Conservation (phyloP, 2,113 vertebrate species). For the Ceyx melanurus region DNA sequence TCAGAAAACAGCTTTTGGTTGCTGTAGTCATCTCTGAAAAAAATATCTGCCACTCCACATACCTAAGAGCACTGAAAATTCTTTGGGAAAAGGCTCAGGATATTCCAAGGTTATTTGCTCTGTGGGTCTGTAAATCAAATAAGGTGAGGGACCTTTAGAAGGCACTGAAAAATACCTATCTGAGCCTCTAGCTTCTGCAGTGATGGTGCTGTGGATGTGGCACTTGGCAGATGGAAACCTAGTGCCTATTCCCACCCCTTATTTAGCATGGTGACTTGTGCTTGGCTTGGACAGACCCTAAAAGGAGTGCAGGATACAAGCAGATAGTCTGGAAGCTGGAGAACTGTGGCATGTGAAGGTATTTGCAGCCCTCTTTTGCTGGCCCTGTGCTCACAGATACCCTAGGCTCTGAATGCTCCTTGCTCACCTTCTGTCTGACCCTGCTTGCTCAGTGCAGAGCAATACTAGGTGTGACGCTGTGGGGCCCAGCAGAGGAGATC, state of each 20-base stretch:
- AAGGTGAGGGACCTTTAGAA: not conserved
- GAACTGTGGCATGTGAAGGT: accelerated
- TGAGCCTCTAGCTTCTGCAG: not conserved
- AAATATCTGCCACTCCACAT: not conserved
- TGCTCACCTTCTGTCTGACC: accelerated
- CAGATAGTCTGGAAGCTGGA: not conserved
- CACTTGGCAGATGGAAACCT: not conserved
- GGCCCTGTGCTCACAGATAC: too few species aligned
- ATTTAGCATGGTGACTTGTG: not conserved
- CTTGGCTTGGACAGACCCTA: not conserved
- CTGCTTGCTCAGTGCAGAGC: not conserved
- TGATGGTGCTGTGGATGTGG: not conserved
- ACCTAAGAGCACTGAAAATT: not conserved
- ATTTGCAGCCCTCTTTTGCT: not conserved
- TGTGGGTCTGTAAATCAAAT: accelerated
- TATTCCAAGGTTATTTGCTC: not conserved
- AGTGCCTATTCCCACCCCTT: not conserved
- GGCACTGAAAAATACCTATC: not conserved
- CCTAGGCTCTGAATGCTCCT: not conserved
- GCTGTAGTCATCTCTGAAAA: not conserved
- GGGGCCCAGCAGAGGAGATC: not conserved
- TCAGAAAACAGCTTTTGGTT: not conserved
- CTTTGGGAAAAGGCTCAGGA: not conserved
- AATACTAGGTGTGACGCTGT: not conserved
- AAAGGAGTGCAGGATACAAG: not conserved